phyloP scores from a whole-genome alignment of 2,888 invertebrate genomes.

The Cetonia aurata region DNA sequence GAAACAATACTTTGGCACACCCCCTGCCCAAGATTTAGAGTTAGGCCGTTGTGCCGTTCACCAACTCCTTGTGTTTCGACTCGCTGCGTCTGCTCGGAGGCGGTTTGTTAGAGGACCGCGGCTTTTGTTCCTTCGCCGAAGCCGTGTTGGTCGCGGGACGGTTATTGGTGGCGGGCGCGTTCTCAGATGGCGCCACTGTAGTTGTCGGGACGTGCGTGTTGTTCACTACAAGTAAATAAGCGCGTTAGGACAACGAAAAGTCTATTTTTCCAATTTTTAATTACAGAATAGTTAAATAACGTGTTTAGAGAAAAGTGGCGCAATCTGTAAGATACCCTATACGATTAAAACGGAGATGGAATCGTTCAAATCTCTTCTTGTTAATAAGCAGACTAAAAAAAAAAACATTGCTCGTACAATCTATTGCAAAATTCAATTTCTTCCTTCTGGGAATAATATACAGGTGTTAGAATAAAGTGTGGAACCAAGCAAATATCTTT shows the following conservation, averaged over 20 bases:
- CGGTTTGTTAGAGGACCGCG: constrained; percentile 58
- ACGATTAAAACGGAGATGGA: no score
- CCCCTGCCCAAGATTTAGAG: constrained; percentile 28
- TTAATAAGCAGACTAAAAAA: no score
- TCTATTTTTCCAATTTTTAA: not conserved
- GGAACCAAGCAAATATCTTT: no score
- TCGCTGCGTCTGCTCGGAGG: constrained; percentile 61
- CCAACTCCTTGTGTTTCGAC: constrained; percentile 72
- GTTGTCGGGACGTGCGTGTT: constrained; percentile 45
- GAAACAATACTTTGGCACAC: constrained; percentile 52
- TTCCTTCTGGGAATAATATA: constrained; percentile 28
- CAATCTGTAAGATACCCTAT: not conserved
- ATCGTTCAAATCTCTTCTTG: no score
- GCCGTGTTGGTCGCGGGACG: constrained; percentile 50
- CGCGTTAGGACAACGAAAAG: not conserved
- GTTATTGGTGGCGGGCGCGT: constrained; percentile 47
- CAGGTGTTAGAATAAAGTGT: constrained; percentile 70
- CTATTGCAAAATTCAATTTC: no score
- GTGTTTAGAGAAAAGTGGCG: constrained; percentile 6
- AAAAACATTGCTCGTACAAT: no score
- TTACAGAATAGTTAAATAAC: not conserved
- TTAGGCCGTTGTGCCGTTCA: constrained; percentile 74
- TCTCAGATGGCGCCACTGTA: constrained; percentile 43
- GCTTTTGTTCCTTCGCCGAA: constrained; percentile 58
- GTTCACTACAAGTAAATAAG: constrained; percentile 42